These are phyloP conservation scores for Caenorhabditis parvicauda DNA, from an alignment of 2,888 invertebrate genomes.

Conservation along the genomic window DNA sequence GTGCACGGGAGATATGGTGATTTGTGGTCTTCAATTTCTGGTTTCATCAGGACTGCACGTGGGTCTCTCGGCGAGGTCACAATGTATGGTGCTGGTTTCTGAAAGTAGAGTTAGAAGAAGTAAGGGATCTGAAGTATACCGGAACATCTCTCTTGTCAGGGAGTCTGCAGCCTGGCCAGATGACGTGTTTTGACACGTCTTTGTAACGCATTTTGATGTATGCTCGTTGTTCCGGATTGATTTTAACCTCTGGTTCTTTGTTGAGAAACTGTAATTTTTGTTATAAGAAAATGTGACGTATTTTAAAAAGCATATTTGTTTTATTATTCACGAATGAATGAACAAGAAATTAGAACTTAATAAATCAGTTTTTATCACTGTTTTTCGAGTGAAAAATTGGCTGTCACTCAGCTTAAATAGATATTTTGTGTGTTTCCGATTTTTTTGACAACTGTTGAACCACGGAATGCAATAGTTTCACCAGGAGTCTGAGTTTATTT, in stretches of 20 bases:
- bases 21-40: conserved; percentile 40
- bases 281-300: not conserved
- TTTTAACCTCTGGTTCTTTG: conserved; percentile 18
- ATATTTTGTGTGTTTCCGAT: too few relatives aligned
- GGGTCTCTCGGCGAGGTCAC: conserved; percentile 20
- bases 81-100: conserved; percentile 17
- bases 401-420: too few relatives aligned
- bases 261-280: conserved; percentile 32
- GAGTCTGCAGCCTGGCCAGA: conserved; percentile 40
- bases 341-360: too few relatives aligned
- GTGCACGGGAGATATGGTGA: conserved; percentile 41
- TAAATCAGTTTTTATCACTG: too few relatives aligned
- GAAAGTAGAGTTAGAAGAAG: conserved; percentile 1
- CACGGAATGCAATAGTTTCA: too few relatives aligned
- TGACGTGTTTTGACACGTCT: conserved; percentile 40
- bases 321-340: not conserved
- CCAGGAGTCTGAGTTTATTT: too few relatives aligned
- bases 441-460: too few relatives aligned
- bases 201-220: conserved; percentile 44
- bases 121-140: not conserved
- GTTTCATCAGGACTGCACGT: conserved; percentile 27
- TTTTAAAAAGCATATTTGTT: not conserved
- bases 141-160: conserved; percentile 18
- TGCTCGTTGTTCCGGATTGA: conserved; percentile 28
- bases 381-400: too few relatives aligned